Evolutionary conservation across 1,140 invertebrate species (phyloP), one percentile per base, ranked within the genome.

Genomic region (Saccostrea echinata): DNA sequence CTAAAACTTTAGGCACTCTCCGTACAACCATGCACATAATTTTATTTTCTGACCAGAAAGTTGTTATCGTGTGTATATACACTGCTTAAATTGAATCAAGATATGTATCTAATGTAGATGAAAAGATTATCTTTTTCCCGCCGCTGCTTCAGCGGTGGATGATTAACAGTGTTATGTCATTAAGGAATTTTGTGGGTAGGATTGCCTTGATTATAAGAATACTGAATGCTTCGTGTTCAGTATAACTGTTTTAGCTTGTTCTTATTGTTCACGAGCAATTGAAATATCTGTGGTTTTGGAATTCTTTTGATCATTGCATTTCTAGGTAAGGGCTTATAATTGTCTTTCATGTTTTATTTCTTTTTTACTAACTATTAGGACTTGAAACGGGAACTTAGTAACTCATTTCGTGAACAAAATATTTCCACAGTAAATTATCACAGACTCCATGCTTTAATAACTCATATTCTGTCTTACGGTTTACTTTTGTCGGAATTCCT

Each of bases 31-130:
- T 30, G 68, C 68, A 33, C 27, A 18, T 76, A 76, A 76, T 35
- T 76, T 76, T 27, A 76, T 76, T 76, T 76, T 76, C 68, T 76
- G 68, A 76, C 27, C 68, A 76, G 68, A 76, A 76, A 27, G 24
- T 33, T 13, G 68, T 76, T 76, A 76, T 76, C 68, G 12, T 76
- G 13, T 33, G 68, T 30, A 16, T 76, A 76, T 12, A 76, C 68
- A 76, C 68, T 16, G 27, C 30, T 76, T 76, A 76, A 30, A 76
- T 33, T 76, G 68, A 76, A 76, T 76, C 68, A 76, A 27, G 68
- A 76, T 76, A 13, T 71, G 68, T 71, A 71, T 71, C 68, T 71
- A 33, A 71, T 30, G 68, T 1, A 76, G 68, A 76, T 76, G 68
- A 76, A 76, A 76, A 76, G 68, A 76, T 76, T 71, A 13, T 71